These are phyloP conservation scores for Delphinus delphis DNA, from an alignment of 2,113 vertebrate species.

Conservation along the genomic window DNA sequence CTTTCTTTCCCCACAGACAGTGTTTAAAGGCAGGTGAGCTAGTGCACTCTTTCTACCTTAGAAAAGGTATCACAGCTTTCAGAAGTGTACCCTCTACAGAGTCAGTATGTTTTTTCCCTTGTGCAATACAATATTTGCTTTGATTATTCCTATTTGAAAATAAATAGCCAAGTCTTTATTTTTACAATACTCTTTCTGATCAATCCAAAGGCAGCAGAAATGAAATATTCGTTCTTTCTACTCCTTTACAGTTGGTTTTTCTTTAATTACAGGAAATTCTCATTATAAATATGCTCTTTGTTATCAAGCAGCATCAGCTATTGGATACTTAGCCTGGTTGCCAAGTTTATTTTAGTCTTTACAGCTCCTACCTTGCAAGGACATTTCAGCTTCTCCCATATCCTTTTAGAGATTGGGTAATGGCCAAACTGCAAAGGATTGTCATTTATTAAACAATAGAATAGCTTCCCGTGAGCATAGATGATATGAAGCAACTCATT, in stretches of 20 bases:
- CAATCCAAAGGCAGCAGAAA: constrained; percentile 49
- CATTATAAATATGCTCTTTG: constrained; percentile 55
- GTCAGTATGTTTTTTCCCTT: neutral
- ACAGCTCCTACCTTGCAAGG: constrained; percentile 39
- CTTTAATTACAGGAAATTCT: constrained; percentile 76
- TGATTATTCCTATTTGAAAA: constrained; percentile 54
- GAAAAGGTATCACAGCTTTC: constrained; percentile 13
- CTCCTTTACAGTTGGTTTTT: constrained; percentile 71
- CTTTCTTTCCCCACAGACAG: neutral
- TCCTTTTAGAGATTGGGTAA: neutral
- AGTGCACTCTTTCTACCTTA: neutral
- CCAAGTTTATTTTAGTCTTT: constrained; percentile 63
- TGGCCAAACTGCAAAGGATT: constrained; percentile 44
- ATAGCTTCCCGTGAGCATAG: neutral
- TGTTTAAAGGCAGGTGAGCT: neutral
- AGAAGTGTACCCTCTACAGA: neutral
- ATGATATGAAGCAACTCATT: constrained; percentile 43
- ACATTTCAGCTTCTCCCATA: constrained; percentile 36
- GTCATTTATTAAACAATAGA: constrained; percentile 54
- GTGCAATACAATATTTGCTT: neutral
- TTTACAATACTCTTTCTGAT: constrained; percentile 51
- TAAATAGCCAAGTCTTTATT: constrained; percentile 17
- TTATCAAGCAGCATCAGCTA: constrained; percentile 32
- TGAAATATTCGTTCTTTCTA: constrained; percentile 59
- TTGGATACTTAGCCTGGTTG: constrained; percentile 19